phyloP scores from a whole-genome alignment of 2,113 vertebrate species.

The Notiomystis cincta region DNA sequence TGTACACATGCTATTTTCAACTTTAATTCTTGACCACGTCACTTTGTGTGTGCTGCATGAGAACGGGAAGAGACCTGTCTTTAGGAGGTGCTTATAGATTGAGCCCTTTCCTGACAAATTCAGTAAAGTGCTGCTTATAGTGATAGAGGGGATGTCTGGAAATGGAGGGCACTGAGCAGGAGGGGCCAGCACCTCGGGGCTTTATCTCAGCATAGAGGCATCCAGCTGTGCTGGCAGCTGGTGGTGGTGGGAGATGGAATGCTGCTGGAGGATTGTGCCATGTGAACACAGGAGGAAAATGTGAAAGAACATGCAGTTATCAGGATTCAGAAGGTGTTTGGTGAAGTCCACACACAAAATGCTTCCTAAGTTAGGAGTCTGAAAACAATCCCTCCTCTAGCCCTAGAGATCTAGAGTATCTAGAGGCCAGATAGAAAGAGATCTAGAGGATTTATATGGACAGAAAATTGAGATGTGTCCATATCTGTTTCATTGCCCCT shows the following conservation, averaged over 20 bases:
- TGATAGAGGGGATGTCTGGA: not conserved
- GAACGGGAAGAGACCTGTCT: not conserved
- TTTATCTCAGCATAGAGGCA: not conserved
- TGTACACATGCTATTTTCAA: not conserved
- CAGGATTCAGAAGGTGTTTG: not conserved
- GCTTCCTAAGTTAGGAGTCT: not conserved
- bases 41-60: not conserved
- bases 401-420: not conserved
- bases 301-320: not conserved
- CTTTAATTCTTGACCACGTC: not conserved
- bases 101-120: not conserved
- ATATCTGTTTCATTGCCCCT: not conserved
- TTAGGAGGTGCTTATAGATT: not conserved
- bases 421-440: not conserved
- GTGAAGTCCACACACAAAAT: not conserved
- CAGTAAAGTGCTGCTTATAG: not conserved
- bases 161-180: not conserved
- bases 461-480: not conserved
- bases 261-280: not conserved
- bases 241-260: not conserved
- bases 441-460: not conserved
- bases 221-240: accelerated
- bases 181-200: accelerated
- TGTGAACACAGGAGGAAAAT: not conserved
- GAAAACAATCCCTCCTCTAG: not conserved